A percentile compares a stretch with the other conserved stretches of the same genome.
These are phyloP conservation scores for Taenaris catops DNA, from an alignment of 2,888 invertebrate species.

Conservation along the genomic window DNA sequence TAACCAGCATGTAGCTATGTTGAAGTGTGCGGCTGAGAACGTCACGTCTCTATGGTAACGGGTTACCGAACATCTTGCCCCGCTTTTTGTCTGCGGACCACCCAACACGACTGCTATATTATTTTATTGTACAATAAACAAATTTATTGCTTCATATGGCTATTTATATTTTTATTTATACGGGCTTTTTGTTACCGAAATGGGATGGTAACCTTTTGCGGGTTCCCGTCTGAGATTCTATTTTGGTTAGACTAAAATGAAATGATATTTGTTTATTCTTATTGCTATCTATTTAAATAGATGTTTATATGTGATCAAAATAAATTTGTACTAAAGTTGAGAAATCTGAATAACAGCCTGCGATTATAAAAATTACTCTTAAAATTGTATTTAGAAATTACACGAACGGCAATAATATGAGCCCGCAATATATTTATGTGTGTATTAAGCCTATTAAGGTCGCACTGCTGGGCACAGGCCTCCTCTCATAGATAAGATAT, in stretches of 20 bases:
- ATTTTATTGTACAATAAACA: conserved; percentile 79
- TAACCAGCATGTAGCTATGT: conserved; percentile 10
- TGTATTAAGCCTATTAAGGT: too few relatives aligned
- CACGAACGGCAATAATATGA: too few relatives aligned
- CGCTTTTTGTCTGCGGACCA: conserved; percentile 67
- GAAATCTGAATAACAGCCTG: too few relatives aligned
- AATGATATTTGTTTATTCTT: background rate
- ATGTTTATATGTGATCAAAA: too few relatives aligned
- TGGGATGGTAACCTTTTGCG: conserved; percentile 8
- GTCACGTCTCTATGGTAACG: conserved; percentile 49
- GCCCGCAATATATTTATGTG: too few relatives aligned
- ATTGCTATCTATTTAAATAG: too few relatives aligned
- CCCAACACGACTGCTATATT: conserved; percentile 72
- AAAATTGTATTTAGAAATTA: too few relatives aligned
- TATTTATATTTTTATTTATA: conserved; percentile 76
- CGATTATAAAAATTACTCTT: too few relatives aligned
- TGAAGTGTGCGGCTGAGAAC: conserved; percentile 13
- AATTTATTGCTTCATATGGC: conserved; percentile 77
- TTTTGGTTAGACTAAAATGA: conserved; percentile 4
- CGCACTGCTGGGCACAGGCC: too few relatives aligned
- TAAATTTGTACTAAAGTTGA: too few relatives aligned
- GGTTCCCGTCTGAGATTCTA: background rate
- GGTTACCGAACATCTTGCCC: conserved; percentile 40
- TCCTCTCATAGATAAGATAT: too few relatives aligned
- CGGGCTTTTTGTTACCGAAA: conserved; percentile 60